Evolutionary conservation across 1,140 invertebrate species (phyloP), one percentile per base, ranked within the genome.

Genomic region (Calephelis virginiensis): DNA sequence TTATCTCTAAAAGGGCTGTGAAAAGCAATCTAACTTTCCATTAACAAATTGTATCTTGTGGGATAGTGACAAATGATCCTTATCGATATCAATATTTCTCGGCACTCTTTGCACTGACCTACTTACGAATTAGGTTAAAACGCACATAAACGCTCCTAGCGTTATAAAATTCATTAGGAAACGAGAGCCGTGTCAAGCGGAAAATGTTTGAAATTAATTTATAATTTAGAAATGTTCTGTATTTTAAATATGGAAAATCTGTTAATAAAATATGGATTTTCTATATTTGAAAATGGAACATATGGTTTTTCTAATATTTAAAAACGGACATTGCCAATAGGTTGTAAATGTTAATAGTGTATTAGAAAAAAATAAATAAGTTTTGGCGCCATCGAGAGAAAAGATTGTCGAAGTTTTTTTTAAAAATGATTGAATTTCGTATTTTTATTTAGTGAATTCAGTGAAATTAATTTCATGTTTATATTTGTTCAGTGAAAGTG

Each of bases 41-140:
- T 53, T 53, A 53, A 53, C 49, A 53, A 53, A 53, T 53, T 53
- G 49, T 53, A 53, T 53, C 49, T 53, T 53, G 49, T 14, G 49
- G 49, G 49, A 53, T 53, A 53, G 53, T 56, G 53, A 56, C 53
- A 56, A 56, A 56, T 56, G 53, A 28, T 56, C 14, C 14, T 14
- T 53, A 56, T 56, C 53, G 53, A 43, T 43, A 43, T 43, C 40
- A 9, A 43, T 43, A 43, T 43, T 56, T 56, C 12, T 11, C 17
- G 53, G 10, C 53, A 56, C 28, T 53, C 28, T 56, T 56, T 56
- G 53, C 53, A 37, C 28, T 56, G 53, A 37, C 53, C 53, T 56
- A 56, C 28, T 56, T 56, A 56, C 28, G 53, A 56, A 56, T 56
- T 56, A 56, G 53, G 53, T 56, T 28, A 56, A 37, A 56, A 56